Evolutionary conservation across 2,797 vertebrate genomes (phyloP).

Genomic region (Poeciliopsis gracilis): DNA sequence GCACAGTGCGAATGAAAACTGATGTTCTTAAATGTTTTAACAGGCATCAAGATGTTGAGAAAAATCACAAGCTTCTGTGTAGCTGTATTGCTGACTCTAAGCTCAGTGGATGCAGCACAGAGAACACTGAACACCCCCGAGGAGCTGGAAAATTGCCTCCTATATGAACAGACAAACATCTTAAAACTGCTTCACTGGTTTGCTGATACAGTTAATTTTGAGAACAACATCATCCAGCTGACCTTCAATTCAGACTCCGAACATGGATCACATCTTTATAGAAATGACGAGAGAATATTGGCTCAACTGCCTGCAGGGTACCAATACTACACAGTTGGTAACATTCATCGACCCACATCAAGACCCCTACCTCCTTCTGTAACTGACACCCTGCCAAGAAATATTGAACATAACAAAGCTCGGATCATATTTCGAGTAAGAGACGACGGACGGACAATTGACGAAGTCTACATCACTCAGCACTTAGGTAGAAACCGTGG

Average conservation of each 20-base stretch:
- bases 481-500: background rate
- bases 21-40: background rate
- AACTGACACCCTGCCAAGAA: fast-evolving
- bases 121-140: background rate
- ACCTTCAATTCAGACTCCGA: background rate
- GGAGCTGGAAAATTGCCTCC: background rate
- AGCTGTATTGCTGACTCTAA: background rate
- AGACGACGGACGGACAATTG: background rate
- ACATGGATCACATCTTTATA: background rate
- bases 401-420: background rate
- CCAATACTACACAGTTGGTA: slow-evolving; percentile 15
- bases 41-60: background rate
- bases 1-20: background rate
- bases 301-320: background rate
- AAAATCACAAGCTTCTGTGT: background rate
- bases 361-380: background rate
- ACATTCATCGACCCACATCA: background rate
- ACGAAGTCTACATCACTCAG: background rate
- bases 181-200: background rate
- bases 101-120: background rate
- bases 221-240: background rate
- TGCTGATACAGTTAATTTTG: background rate
- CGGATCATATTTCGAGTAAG: slow-evolving; percentile 1
- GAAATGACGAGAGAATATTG: background rate
- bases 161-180: background rate